Evolutionary conservation across 2,113 vertebrate species (phyloP), one percentile per base, ranked within the genome.

Genomic region (Lophura nycthemera): DNA sequence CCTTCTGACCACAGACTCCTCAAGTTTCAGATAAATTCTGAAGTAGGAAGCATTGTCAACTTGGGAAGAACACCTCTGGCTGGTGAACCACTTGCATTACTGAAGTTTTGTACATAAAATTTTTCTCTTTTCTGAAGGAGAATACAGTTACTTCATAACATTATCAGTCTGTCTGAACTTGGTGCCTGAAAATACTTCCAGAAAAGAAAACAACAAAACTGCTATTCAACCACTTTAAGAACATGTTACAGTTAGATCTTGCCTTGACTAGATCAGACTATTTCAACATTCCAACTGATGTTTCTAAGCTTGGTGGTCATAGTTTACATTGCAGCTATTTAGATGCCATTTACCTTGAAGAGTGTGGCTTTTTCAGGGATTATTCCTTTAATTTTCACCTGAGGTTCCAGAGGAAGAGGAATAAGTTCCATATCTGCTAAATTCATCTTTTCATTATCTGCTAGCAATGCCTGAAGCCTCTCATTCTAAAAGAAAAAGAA

Each of bases 381-480:
- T 94, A 99, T 99, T 66, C 99, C 99, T 96, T 98, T 97, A 94
- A 99, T 99, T 94, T 98, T 98, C 97, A 99, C 98, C 94, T 99
- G 98, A 14, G 99, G 99, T 95, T 99, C 99, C 95, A 99, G 97
- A 38, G 99, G 99, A 56, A 99, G 98, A 22, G 99, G 99, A 73
- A 99, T 99, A 22, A 98, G 98, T 92, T 99, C 99, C 56, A 99
- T 98, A 79, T 99, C 99, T 4, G 99, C 99, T 30, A 99, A 98
- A 77, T 99, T 99, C 97, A 99, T 99, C 95, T 99, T 99, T 94
- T 99, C 99, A 15, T 99, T 99, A 97, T 99, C 99, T 40, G 98
- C 99, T 95, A 99, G 96, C 86, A 99, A 97, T 14, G 98, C 98
- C 96, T 99, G 99, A 71, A 99, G 97, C 45, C 99, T 97, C 96